Base-by-base conservation (phyloP, 2,797 vertebrate species). In the Microcaecilia unicolor region DNA sequence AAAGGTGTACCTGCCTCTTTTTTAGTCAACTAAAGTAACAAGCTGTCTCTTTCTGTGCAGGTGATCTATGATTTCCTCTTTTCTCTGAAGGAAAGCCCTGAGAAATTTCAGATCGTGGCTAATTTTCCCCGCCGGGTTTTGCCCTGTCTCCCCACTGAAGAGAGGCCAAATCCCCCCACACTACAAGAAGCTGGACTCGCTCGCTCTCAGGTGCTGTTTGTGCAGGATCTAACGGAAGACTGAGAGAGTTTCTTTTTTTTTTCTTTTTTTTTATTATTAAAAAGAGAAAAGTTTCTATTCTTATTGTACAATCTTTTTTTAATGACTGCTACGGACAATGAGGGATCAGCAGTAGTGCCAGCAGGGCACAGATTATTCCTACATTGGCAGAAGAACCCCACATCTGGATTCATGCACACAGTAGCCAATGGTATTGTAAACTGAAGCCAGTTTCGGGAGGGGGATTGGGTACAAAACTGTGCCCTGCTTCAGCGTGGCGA, bases 211-310 rank as follows among this genome's bases (percentile, higher is more conserved):
- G 91, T 99, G 68, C 89, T 99, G 51, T 99, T 98, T 85, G 96
- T 99, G 79, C 96, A 99, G 85, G 95, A 99, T 80, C 91, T 99
- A 48, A 94, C 95, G 72, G 96, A 99, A 57, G 96, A 99, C 86
- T 99, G 89, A 98, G 72, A 72, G 64, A 71, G 57, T 59, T 63
- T 70, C 56, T 39, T 60, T 63, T 65, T 64, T 58, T 45, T 40
- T 75, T 79, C 66, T 68, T 61, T 56, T 65, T 25, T 37, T 13
- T 32, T 53, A 55, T 46, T 48, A 33, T 49, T 51, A 55, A 48
- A 48, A 51, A 53, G 37, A 79, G 64, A 80, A 48, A 69, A 70
- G 68, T 76, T 77, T 74, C 64, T 74, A 78, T 79, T 68, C 61
- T 64, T 74, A 80, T 79, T 73, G 79, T 79, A 85, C 76, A 32